These are phyloP conservation scores for Microcebus ravelobensis DNA, from an alignment of 2,113 vertebrate genomes.

Conservation along the genomic window DNA sequence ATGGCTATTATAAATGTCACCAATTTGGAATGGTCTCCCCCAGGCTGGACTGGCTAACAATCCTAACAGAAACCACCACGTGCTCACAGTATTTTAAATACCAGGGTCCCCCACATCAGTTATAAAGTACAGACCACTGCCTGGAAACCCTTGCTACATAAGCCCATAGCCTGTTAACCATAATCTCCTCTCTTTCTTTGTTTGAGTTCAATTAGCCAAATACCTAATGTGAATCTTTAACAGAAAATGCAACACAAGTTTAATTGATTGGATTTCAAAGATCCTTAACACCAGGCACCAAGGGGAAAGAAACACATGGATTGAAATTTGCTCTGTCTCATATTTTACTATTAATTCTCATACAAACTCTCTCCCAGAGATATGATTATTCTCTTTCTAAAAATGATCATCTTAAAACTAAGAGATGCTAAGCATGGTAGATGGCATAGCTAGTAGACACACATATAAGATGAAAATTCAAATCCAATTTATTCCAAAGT, in stretches of 20 bases:
- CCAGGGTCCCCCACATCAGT: slow-evolving; percentile 22
- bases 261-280: slow-evolving; percentile 46
- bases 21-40: slow-evolving; percentile 14
- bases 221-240: not conserved
- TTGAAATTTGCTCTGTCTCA: not conserved
- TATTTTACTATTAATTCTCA: not conserved
- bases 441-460: not conserved
- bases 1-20: slow-evolving; percentile 14
- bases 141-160: slow-evolving; percentile 29
- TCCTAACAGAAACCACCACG: slow-evolving; percentile 52
- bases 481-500: not conserved
- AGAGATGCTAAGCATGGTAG: slow-evolving; percentile 9
- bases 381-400: not conserved
- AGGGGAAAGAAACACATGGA: not conserved
- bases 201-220: slow-evolving; percentile 43
- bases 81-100: slow-evolving; percentile 33
- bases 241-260: not conserved
- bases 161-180: slow-evolving; percentile 27
- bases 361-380: not conserved
- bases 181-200: slow-evolving; percentile 34
- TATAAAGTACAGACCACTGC: slow-evolving; percentile 37
- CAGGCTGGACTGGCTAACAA: slow-evolving; percentile 30
- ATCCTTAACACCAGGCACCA: not conserved
- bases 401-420: slow-evolving; percentile 24
- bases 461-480: slow-evolving; percentile 19